Percentiles rank a stretch among this genome's conserved stretches.
phyloP scores from a whole-genome alignment of 1,140 invertebrate genomes.

The Dreissena rostriformis region DNA sequence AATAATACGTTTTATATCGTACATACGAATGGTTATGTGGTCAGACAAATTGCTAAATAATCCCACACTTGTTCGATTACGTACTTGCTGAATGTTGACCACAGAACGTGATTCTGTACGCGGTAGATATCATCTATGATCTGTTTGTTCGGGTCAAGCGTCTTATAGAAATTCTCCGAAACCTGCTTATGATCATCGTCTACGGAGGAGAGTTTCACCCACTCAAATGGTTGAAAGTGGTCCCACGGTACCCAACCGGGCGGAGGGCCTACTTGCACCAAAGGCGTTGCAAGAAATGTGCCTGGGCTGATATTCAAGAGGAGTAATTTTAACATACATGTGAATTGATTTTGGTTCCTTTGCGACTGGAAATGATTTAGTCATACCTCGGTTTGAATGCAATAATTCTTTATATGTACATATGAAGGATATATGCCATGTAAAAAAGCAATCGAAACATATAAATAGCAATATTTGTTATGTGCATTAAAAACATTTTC shows the following conservation, averaged over 20 bases:
- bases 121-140: background rate
- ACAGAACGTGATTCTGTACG: constrained; percentile 16
- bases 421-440: background rate
- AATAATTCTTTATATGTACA: background rate
- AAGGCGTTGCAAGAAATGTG: background rate
- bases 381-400: background rate
- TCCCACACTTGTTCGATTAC: background rate
- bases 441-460: background rate
- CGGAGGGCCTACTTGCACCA: background rate
- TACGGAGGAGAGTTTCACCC: background rate
- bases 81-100: constrained; percentile 9
- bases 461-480: background rate
- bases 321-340: background rate
- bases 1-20: background rate
- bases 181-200: background rate
- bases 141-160: background rate
- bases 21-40: background rate
- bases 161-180: constrained; percentile 2
- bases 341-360: background rate
- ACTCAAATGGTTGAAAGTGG: background rate
- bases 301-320: background rate
- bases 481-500: too few relatives aligned
- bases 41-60: background rate
- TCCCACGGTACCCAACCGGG: background rate
- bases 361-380: background rate